phyloP scores from a whole-genome alignment of 2,888 invertebrate genomes.

The Clistopyga incitator region DNA sequence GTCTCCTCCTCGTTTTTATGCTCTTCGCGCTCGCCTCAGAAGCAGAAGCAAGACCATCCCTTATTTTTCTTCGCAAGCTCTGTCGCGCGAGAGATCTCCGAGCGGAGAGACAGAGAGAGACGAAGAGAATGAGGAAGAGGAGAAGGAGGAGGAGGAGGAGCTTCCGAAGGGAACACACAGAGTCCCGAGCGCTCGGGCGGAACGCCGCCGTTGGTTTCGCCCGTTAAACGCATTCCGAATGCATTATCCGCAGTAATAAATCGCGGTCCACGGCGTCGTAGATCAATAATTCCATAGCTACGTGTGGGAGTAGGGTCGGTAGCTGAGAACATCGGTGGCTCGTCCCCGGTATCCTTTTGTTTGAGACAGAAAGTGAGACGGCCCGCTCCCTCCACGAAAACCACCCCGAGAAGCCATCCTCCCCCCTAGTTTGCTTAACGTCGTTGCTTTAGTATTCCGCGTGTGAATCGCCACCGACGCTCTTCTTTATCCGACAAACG shows the following conservation, averaged over 20 bases:
- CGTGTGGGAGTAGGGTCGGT: slow-evolving; percentile 43
- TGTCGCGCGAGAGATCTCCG: slow-evolving; percentile 42
- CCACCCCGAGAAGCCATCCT: not conserved
- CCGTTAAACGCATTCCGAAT: slow-evolving; percentile 81
- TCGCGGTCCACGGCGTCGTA: slow-evolving; percentile 77
- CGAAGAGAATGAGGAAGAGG: too few species aligned
- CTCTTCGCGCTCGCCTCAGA: slow-evolving; percentile 34
- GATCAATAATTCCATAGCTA: slow-evolving; percentile 82
- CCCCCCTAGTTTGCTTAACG: slow-evolving; percentile 41
- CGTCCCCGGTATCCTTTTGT: slow-evolving; percentile 40
- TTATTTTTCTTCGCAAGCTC: slow-evolving; percentile 63
- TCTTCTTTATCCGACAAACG: slow-evolving; percentile 18
- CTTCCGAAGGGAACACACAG: slow-evolving; percentile 57
- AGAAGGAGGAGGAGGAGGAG: slow-evolving; percentile 34
- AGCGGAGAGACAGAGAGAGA: slow-evolving; percentile 13
- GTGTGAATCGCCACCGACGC: slow-evolving; percentile 14
- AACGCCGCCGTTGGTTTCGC: slow-evolving; percentile 72
- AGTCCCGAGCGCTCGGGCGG: slow-evolving; percentile 68
- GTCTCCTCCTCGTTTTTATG: slow-evolving; percentile 63
- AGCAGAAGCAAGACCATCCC: slow-evolving; percentile 61
- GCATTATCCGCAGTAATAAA: slow-evolving; percentile 81
- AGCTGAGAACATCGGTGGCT: slow-evolving; percentile 32
- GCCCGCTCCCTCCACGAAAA: slow-evolving; percentile 26
- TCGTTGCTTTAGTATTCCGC: slow-evolving; percentile 30
- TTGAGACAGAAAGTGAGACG: slow-evolving; percentile 17